These are phyloP conservation scores for Kryptolebias marmoratus DNA, from an alignment of 2,113 vertebrate species.

Conservation along the genomic window DNA sequence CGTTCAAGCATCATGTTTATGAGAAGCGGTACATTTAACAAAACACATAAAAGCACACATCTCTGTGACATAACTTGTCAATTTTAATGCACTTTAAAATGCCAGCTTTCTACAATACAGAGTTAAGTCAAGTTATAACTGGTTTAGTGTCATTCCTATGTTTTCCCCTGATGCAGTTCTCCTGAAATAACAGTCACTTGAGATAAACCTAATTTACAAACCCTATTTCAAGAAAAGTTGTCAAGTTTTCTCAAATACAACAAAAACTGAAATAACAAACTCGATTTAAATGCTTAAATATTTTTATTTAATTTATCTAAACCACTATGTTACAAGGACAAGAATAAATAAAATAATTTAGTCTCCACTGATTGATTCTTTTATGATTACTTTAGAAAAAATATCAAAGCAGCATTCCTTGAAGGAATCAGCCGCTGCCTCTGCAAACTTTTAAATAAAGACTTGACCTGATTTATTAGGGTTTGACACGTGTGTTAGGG, in stretches of 20 bases:
- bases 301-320: too few relatives aligned
- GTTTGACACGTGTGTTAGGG: too few relatives aligned
- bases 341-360: neutral
- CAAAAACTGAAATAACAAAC: neutral
- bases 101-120: constrained; percentile 26
- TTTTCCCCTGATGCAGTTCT: constrained; percentile 1
- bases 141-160: constrained; percentile 1
- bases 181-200: constrained; percentile 37
- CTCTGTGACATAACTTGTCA: constrained; percentile 31
- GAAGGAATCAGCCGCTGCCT: too few relatives aligned
- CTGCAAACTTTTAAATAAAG: too few relatives aligned
- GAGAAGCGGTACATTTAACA: neutral
- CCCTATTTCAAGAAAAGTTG: neutral
- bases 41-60: constrained; percentile 8
- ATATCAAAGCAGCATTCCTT: too few relatives aligned
- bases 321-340: neutral
- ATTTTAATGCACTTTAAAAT: constrained; percentile 55
- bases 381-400: too few relatives aligned
- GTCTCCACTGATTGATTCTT: too few relatives aligned
- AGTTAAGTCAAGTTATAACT: constrained; percentile 10
- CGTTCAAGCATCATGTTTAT: neutral
- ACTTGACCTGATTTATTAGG: neutral
- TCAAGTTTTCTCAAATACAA: neutral
- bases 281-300: too few relatives aligned
- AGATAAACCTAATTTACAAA: constrained; percentile 11